Conservation (phyloP, 1,140 invertebrate genomes). For the Agrilus planipennis region DNA sequence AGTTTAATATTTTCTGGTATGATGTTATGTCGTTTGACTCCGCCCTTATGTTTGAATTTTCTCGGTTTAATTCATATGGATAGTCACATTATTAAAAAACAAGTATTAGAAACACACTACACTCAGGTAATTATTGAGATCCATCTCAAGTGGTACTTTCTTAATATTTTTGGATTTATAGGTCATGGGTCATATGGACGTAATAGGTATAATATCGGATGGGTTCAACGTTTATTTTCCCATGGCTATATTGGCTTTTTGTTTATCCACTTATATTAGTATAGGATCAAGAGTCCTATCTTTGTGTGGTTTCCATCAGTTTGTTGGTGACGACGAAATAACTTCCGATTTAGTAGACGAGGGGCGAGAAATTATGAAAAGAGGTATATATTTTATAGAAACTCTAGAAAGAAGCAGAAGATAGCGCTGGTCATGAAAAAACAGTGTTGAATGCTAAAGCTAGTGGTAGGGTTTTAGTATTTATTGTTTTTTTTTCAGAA, state of each 20-base stretch:
- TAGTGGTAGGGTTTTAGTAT: no score
- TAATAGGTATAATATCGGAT: conserved; percentile 91
- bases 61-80: conserved; percentile 97
- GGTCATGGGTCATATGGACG: conserved; percentile 99
- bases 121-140: conserved; percentile 67
- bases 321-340: conserved; percentile 86
- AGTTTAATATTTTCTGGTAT: conserved; percentile 97
- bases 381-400: conserved; percentile 44
- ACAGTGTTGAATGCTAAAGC: no score
- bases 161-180: conserved; percentile 35
- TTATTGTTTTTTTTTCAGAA: no score
- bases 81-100: conserved; percentile 82
- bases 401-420: no score
- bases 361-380: conserved; percentile 77
- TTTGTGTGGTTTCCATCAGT: conserved; percentile 89
- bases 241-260: conserved; percentile 89
- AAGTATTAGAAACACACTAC: conserved; percentile 73
- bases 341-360: conserved; percentile 88
- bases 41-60: conserved; percentile 97
- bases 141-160: no score
- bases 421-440: no score
- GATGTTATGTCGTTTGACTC: conserved; percentile 93
- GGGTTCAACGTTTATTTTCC: conserved; percentile 99
- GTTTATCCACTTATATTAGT: conserved; percentile 89
- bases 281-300: conserved; percentile 82